Evolutionary conservation across 2,797 vertebrate genomes (phyloP), one percentile per base, ranked within the genome.

Genomic region (Sardinella longiceps): DNA sequence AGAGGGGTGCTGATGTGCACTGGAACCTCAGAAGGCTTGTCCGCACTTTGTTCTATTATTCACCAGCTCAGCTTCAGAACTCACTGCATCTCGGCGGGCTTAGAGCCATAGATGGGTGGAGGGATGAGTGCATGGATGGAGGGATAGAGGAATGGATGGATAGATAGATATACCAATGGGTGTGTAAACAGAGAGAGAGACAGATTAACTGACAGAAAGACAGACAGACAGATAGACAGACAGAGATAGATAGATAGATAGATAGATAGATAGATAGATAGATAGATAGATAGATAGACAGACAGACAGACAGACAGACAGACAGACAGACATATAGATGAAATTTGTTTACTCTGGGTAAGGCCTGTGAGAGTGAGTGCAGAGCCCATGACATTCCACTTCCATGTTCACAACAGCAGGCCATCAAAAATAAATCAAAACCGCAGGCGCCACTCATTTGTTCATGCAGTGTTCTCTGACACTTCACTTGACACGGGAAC

Each of bases 1-100:
- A 88, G 90, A 90, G 91, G 90, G 91, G 89, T 92, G 90, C 82
- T 90, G 92, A 93, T 94, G 91, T 93, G 92, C 91, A 91, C 91
- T 85, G 89, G 92, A 95, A 91, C 90, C 95, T 95, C 95, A 90
- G 94, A 94, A 95, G 94, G 91, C 93, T 88, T 88, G 74, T 94
- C 90, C 93, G 90, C 91, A 94, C 95, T 96, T 96, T 96, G 95
- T 96, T 96, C 94, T 95, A 96, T 96, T 95, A 96, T 96, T 96
- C 94, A 96, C 94, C 88, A 95, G 91, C 90, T 90, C 85, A 91
- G 94, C 94, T 95, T 95, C 91, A 95, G 93, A 96, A 94, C 93
- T 93, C 92, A 90, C 91, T 90, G 91, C 91, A 93, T 94, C 93
- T 94, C 92, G 82, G 85, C 84, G 91, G 94, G 94, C 90, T 88